Base-by-base conservation (phyloP, 2,113 vertebrate species). In the Setophaga kirtlandii region DNA sequence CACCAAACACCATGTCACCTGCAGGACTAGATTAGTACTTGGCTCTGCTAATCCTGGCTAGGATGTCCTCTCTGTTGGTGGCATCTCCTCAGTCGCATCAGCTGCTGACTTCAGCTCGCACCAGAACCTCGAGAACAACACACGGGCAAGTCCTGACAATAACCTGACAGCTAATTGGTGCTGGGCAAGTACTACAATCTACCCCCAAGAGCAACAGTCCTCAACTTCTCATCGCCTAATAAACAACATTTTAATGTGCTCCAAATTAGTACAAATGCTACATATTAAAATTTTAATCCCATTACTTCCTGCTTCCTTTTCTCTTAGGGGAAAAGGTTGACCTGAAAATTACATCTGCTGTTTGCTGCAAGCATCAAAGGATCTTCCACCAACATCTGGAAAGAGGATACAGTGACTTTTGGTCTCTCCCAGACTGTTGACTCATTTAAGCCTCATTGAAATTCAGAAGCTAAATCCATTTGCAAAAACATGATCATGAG, bases 391-490 rank as follows among this genome's bases (percentile, higher is more conserved):
- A 95, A 90, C 93, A 97, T 93, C 92, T 93, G 89, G 93, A 83
- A 93, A 96, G 44, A 74, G 28, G 25, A 92, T 80, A 70, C 71
- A 37, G 79, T 2, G 30, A 89, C 95, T 97, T 89, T 76, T 87
- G 79, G 90, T 90, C 85, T 96, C 82, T 96, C 67, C 76, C 92
- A 88, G 90, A 74, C 79, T 63, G 59, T 85, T 85, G 92, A 87
- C 47, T 96, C 86, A 86, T 75, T 91, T 83, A 86, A 95, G 68
- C 52, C 56, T 92, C 88, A 96, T 82, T 59, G 2, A 96, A 93
- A 95, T 91, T 91, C 96, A 94, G 88, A 93, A 94, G 92, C 60
- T 81, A 89, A 92, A 50, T 71, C 90, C 83, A 74, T 92, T 95
- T 5, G 62, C 76, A 90, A 75, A 87, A 95, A 86, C 83, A 88